A percentile compares a stretch with the other conserved stretches of the same genome.
phyloP scores from a whole-genome alignment of 2,888 invertebrate genomes.

The Heliconius charithonia region DNA sequence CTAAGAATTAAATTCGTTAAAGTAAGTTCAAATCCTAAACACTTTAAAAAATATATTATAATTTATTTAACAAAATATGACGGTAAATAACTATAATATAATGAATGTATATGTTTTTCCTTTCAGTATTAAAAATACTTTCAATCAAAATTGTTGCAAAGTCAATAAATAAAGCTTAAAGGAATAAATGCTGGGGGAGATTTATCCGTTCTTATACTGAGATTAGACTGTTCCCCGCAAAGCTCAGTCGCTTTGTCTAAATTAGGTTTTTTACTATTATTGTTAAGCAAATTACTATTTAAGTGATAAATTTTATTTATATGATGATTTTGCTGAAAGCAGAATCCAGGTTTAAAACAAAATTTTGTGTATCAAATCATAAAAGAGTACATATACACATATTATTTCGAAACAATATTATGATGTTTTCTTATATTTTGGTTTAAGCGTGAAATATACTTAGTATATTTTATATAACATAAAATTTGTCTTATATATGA shows the following conservation, averaged over 20 bases:
- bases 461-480: background rate
- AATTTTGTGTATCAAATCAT: background rate
- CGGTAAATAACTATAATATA: background rate
- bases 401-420: background rate
- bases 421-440: background rate
- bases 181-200: conserved; percentile 15
- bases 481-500: background rate
- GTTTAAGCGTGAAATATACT: background rate
- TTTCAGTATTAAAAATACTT: conserved; percentile 16
- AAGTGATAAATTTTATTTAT: background rate
- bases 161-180: conserved; percentile 29
- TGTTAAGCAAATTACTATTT: background rate
- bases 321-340: background rate
- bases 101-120: background rate
- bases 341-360: background rate
- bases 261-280: conserved; percentile 23
- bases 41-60: too few species aligned
- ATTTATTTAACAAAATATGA: background rate
- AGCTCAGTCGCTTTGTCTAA: conserved; percentile 26
- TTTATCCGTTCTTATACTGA: conserved; percentile 28
- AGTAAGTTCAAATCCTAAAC: background rate
- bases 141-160: conserved; percentile 30
- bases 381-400: too few species aligned
- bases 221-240: conserved; percentile 24
- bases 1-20: background rate